A percentile compares a stretch with the other conserved stretches of the same genome.
phyloP scores from a whole-genome alignment of 2,113 vertebrate species.

The Progne subis region DNA sequence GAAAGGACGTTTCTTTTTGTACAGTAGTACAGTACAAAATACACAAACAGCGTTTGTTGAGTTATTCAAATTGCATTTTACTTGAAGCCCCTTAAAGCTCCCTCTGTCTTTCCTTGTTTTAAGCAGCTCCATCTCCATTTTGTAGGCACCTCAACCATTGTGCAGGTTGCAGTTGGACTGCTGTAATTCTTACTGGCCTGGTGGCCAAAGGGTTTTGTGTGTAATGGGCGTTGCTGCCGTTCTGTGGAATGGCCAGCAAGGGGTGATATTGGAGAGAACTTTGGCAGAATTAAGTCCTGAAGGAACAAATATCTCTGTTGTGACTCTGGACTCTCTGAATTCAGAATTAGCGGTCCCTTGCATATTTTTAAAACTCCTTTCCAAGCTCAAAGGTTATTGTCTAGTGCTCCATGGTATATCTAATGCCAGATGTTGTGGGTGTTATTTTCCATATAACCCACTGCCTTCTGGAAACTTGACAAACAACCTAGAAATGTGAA shows the following conservation, averaged over 20 bases:
- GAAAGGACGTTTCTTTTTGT: conserved; percentile 14
- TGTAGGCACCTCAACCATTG: neutral
- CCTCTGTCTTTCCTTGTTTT: neutral
- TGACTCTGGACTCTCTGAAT: neutral
- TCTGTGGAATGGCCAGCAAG: conserved; percentile 61
- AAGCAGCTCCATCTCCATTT: neutral
- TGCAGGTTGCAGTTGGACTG: neutral
- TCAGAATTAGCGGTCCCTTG: neutral
- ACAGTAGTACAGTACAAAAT: neutral
- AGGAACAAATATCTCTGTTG: neutral
- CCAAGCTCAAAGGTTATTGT: neutral
- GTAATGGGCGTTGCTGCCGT: neutral
- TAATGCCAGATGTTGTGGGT: neutral
- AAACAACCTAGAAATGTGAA: conserved; percentile 3
- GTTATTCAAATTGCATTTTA: neutral
- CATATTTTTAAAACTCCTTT: neutral
- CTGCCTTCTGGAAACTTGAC: neutral
- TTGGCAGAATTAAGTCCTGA: neutral
- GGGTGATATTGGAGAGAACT: conserved; percentile 66
- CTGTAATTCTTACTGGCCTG: neutral
- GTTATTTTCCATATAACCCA: neutral
- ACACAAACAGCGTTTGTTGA: neutral
- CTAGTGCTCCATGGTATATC: neutral
- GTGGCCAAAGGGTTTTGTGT: neutral
- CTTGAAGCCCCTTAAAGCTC: neutral